Conservation (phyloP, 2,888 invertebrate species). For the Drosophila subsilvestris region DNA sequence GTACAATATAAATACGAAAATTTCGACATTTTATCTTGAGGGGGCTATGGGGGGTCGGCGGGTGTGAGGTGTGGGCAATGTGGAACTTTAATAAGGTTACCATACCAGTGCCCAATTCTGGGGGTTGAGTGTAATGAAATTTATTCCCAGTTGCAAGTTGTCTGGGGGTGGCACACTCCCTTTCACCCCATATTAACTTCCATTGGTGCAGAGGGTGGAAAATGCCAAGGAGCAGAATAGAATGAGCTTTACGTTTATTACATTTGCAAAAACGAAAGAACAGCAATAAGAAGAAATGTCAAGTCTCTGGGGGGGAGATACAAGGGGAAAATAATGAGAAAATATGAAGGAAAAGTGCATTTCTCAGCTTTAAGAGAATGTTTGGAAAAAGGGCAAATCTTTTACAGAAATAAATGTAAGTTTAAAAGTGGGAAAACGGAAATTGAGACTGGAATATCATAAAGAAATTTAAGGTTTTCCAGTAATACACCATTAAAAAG, state of each 20-base stretch:
- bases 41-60: too few relatives aligned
- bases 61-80: not conserved
- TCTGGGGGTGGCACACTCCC: conserved; percentile 19
- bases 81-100: conserved; percentile 15
- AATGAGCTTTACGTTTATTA: conserved; percentile 15
- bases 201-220: conserved; percentile 9
- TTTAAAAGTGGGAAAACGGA: too few relatives aligned
- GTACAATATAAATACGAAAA: conserved; percentile 3
- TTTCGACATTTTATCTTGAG: conserved; percentile 15
- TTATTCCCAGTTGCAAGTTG: conserved; percentile 19
- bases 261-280: conserved; percentile 8
- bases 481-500: not conserved
- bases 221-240: not conserved
- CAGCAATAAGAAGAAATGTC: conserved; percentile 12
- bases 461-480: too few relatives aligned
- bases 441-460: too few relatives aligned
- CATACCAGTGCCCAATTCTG: not conserved
- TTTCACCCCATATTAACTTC: not conserved
- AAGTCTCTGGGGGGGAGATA: conserved; percentile 10
- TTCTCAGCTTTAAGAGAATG: not conserved
- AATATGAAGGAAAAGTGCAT: not conserved
- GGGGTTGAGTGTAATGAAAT: conserved; percentile 23
- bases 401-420: not conserved
- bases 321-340: conserved; percentile 6
- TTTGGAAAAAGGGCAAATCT: not conserved